Evolutionary conservation across 2,797 vertebrate species (phyloP), one percentile per base, ranked within the genome.

Genomic region (Argya squamiceps): DNA sequence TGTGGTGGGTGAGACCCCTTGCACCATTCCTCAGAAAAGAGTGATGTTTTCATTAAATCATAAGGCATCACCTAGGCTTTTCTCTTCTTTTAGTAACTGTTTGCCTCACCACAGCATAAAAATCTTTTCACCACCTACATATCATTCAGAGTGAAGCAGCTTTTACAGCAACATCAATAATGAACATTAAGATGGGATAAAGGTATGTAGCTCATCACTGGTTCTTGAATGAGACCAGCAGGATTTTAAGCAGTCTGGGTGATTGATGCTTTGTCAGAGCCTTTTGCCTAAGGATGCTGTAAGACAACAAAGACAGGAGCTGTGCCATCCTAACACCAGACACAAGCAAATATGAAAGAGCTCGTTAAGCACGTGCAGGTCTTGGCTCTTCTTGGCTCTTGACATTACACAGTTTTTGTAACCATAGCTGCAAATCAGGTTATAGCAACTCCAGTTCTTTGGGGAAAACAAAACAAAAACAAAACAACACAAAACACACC

Each of bases 61-160:
- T 39, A 69, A 15, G 18, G 39, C 11, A 70, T 52, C 76, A 77
- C 39, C 59, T 18, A 32, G 15, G 32, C 29, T 86, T 56, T 69
- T 63, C 60, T 85, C 52, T 76, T 73, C 64, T 82, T 89, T 70
- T 55, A 85, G 55, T 80, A 95, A 80, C 46, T 3, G 4, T 50
- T 88, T 88, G 26, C 37, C 53, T 78, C 64, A 60, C 62, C 79
- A 80, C 86, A 89, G 76, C 56, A 88, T 76, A 88, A 89, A 90
- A 76, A 29, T 65, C 71, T 67, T 83, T 55, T 43, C 49, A 70
- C 41, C 44, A 89, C 71, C 37, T 46, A 79, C 52, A 58, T 87
- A 87, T 85, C 71, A 83, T 59, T 89, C 85, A 56, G 46, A 3
- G 8, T 47, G 37, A 67, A 77, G 58, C 30, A 88, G 60, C 56